Base-by-base conservation (phyloP, 2,888 invertebrate genomes). In the Galeruca laticollis region DNA sequence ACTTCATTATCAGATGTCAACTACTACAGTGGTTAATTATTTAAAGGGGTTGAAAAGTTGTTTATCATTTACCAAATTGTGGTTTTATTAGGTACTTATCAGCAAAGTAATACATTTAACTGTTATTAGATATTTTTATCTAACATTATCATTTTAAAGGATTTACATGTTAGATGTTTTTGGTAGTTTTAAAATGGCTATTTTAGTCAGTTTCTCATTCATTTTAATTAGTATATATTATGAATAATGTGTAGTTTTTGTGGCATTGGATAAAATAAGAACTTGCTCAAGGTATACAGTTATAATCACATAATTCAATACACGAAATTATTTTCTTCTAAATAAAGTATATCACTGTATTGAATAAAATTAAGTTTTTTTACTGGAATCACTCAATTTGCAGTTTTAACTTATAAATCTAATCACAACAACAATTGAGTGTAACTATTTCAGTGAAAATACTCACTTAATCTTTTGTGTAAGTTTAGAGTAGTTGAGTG, bases 61-160 rank as follows among this genome's bases (percentile, higher is more conserved):
- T n/a, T 40, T 40, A 40, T 40, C 40, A 40, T 40, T 40, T n/a
- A 40, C 40, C n/a, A 40, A 26, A 40, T n/a, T 40, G 40, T n/a
- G n/a, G 40, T 40, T 40, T 40, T 40, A 40, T n/a, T n/a, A 40
- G 11, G 13, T n/a, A n/a, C n/a, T n/a, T 40, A 40, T 40, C 40
- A 40, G 40, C 40, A 37, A 37, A 10, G 11, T 37, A 3, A 37
- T 37, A 37, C 13, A 37, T 1, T 37, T 13, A 37, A 11, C 10
- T 37, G 37, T 3, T 37, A 11, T 37, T 11, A 33, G 6, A 9
- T 13, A 13, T 10, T 37, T 37, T 37, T 3, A 37, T 37, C 11
- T 9, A 26, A 6, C 26, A 26, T 26, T 26, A 26, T 26, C 26
- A 26, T 26, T 26, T 26, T 5, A 26, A 26, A 26, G 1, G 26